Conservation (phyloP, 2,113 vertebrate species). For the Suricata suricatta region DNA sequence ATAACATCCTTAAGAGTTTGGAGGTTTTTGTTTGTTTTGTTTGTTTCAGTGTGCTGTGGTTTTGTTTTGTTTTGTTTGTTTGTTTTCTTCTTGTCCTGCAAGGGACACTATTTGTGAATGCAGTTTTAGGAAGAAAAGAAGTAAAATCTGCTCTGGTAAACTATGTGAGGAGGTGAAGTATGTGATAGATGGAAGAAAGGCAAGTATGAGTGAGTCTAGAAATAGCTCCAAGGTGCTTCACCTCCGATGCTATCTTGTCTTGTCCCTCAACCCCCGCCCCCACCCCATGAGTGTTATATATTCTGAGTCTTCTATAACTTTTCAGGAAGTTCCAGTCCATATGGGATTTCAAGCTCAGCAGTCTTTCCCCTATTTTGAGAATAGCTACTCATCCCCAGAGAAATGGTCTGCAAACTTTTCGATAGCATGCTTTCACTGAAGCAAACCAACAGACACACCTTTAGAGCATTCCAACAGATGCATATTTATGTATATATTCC, state of each 20-base stretch:
- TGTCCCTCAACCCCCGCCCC: accelerated
- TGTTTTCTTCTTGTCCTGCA: accelerated
- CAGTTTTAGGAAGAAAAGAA: not conserved
- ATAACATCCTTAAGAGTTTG: not conserved
- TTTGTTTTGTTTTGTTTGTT: too few relatives aligned
- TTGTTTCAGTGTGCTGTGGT: too few relatives aligned
- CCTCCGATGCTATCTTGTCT: not conserved
- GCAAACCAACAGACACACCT: not conserved
- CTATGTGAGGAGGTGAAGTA: not conserved
- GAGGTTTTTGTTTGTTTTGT: too few relatives aligned
- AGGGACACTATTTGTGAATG: not conserved
- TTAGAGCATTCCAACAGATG: not conserved
- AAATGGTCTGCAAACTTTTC: not conserved
- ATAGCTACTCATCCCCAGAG: not conserved
- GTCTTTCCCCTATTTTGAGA: not conserved
- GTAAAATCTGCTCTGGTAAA: not conserved
- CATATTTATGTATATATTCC: not conserved
- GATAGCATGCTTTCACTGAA: not conserved
- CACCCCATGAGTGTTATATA: not conserved
- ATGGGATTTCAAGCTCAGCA: not conserved
- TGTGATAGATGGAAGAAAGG: not conserved
- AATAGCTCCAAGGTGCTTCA: not conserved
- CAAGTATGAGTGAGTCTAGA: not conserved
- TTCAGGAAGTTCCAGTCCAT: too few relatives aligned
- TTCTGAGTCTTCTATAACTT: not conserved